Percentiles rank a stretch among this genome's conserved stretches.
Evolutionary conservation across 2,888 invertebrate genomes (phyloP).

Genomic region (Diploptera punctata): DNA sequence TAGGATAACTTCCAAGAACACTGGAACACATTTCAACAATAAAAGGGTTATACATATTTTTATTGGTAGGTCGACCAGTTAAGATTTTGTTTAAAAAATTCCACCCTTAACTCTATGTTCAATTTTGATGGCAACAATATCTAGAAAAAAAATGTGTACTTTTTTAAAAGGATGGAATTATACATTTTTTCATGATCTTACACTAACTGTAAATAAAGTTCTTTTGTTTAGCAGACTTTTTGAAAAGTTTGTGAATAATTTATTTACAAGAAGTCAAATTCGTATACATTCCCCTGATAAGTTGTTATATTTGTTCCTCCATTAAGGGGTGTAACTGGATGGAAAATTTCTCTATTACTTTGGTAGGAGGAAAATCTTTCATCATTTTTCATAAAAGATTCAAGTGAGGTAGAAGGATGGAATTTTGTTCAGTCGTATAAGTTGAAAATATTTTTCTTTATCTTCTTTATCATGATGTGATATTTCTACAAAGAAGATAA

Average conservation of each 20-base stretch:
- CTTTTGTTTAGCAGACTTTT: not conserved
- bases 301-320: conserved; percentile 1
- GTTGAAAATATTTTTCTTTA: not conserved
- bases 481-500: conserved; percentile 8
- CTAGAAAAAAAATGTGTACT: not conserved
- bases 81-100: not conserved
- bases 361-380: conserved; percentile 9
- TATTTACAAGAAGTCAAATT: conserved; percentile 10
- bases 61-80: not conserved
- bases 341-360: conserved; percentile 1
- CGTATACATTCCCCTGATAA: conserved; percentile 25
- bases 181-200: not conserved
- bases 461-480: no score
- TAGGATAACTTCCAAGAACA: conserved; percentile 10
- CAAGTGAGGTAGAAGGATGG: conserved; percentile 74
- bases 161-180: not conserved
- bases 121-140: not conserved
- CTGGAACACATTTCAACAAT: not conserved
- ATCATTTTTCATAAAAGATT: not conserved
- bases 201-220: not conserved
- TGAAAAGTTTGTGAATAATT: conserved; percentile 1
- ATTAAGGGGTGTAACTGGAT: not conserved
- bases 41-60: not conserved
- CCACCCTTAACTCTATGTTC: not conserved
- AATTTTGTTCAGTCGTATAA: conserved; percentile 55